A percentile compares a stretch with the other conserved stretches of the same genome.
These are phyloP conservation scores for human DNA, from an alignment of 2,113 vertebrate genomes.

Conservation along the genomic window DNA sequence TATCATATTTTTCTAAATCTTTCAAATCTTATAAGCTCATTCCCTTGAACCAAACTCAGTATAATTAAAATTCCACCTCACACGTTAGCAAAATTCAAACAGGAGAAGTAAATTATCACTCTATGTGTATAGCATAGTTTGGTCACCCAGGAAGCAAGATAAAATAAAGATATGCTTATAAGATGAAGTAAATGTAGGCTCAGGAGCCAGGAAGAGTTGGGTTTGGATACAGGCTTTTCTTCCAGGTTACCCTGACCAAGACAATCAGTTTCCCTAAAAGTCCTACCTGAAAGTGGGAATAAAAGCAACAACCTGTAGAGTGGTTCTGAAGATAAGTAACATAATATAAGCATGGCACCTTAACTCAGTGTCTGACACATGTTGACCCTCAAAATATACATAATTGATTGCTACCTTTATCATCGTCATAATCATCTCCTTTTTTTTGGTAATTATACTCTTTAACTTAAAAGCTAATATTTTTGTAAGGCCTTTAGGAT, in stretches of 20 bases:
- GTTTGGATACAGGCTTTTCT: not conserved
- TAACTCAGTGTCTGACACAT: not conserved
- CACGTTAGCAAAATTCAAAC: not conserved
- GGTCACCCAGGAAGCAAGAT: not conserved
- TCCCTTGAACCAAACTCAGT: not conserved
- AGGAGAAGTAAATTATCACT: not conserved
- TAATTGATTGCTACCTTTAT: not conserved
- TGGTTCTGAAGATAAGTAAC: not conserved
- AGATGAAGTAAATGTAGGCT: not conserved
- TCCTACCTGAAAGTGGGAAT: not conserved
- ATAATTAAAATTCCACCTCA: conserved; percentile 15
- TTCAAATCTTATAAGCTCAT: conserved; percentile 13
- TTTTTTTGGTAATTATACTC: not conserved
- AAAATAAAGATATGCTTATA: not conserved
- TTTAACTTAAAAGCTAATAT: not conserved
- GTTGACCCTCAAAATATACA: not conserved
- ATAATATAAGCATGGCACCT: not conserved
- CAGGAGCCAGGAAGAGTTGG: not conserved
- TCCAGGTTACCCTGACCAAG: not conserved
- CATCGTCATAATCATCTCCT: not conserved
- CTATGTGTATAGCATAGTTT: not conserved
- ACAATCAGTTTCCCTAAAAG: not conserved
- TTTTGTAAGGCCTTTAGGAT: not conserved
- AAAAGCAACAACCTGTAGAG: not conserved
- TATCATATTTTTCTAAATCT: conserved; percentile 2